Conservation (phyloP, 2,797 vertebrate genomes). For the Coccyzus lansbergi region DNA sequence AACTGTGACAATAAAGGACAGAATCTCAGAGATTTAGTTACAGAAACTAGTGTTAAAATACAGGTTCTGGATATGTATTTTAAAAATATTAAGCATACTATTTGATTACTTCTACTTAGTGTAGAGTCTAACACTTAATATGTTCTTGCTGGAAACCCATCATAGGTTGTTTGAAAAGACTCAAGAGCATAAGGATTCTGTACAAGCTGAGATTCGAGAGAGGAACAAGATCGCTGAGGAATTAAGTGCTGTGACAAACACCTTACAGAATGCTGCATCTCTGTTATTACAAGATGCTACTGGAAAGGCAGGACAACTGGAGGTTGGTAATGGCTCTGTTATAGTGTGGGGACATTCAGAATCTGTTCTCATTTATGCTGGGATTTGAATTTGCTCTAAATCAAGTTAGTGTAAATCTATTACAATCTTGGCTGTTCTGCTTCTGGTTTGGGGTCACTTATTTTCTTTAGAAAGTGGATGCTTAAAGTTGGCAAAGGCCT, state of each 20-base stretch:
- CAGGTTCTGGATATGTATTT: neutral
- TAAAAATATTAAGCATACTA: neutral
- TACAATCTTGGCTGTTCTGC: neutral
- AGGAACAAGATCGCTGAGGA: slow-evolving; percentile 82
- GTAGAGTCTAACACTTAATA: neutral
- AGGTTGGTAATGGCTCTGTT: slow-evolving; percentile 78
- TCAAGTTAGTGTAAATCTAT: neutral
- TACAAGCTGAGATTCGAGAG: slow-evolving; percentile 83
- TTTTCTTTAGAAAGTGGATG: neutral
- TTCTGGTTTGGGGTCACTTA: rapidly evolving
- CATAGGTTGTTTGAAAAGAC: slow-evolving; percentile 78
- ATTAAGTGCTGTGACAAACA: slow-evolving; percentile 77
- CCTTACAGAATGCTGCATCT: slow-evolving; percentile 68
- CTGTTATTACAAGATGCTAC: slow-evolving; percentile 48
- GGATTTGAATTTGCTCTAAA: neutral
- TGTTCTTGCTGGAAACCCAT: neutral
- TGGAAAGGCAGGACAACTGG: slow-evolving; percentile 77
- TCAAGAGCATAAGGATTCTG: slow-evolving; percentile 74
- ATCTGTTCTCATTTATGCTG: neutral
- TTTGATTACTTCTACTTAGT: neutral
- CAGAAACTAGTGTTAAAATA: neutral
- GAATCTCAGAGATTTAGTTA: neutral
- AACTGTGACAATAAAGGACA: neutral
- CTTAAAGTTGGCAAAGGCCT: neutral
- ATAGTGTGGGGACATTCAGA: neutral